These are phyloP conservation scores for Eidolon helvum DNA, from an alignment of 2,113 vertebrate species.

Conservation along the genomic window DNA sequence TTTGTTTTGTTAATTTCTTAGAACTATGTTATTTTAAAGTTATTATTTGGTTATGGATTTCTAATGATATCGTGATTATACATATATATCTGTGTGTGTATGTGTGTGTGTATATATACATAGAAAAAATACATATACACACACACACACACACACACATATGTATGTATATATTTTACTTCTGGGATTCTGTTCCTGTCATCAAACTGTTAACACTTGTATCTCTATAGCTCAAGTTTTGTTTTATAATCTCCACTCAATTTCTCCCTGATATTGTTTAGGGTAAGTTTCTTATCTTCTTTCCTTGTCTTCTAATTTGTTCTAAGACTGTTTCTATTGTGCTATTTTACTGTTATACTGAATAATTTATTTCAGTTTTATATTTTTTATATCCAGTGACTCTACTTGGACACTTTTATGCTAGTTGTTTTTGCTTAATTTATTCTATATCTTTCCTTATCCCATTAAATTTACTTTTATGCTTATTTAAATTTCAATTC, in stretches of 20 bases:
- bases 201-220: not conserved
- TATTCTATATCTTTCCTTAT: not conserved
- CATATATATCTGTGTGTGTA: too few relatives aligned
- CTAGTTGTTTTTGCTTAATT: not conserved
- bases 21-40: not conserved
- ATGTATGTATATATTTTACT: not conserved
- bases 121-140: too few relatives aligned
- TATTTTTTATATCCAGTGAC: not conserved
- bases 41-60: not conserved
- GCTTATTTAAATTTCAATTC: not conserved
- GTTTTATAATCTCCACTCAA: not conserved
- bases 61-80: not conserved
- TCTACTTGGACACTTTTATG: not conserved
- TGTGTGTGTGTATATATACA: too few relatives aligned
- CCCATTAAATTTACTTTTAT: not conserved
- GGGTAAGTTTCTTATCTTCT: not conserved
- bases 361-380: slow-evolving; percentile 8
- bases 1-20: not conserved
- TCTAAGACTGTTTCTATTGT: not conserved
- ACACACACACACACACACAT: too few relatives aligned
- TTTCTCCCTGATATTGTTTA: not conserved
- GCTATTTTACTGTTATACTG: not conserved
- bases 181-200: not conserved
- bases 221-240: not conserved
- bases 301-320: not conserved